phyloP scores from a whole-genome alignment of 2,797 vertebrate genomes.

The Syncerus caffer region DNA sequence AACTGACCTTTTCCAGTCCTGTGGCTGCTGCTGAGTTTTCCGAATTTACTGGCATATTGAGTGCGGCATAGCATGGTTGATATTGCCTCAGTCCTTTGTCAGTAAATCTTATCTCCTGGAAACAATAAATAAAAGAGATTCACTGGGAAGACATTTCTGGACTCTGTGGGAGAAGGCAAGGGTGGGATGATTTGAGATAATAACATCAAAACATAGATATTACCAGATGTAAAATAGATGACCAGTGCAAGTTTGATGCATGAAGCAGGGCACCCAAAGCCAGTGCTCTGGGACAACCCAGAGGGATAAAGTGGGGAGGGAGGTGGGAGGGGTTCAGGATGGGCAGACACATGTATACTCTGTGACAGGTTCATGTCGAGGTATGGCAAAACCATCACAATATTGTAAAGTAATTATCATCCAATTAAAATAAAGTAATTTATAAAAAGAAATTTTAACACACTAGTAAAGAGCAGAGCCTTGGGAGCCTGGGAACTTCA shows the following conservation, averaged over 20 bases:
- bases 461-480: background rate
- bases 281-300: background rate
- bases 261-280: background rate
- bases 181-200: background rate
- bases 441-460: background rate
- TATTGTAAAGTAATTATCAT: background rate
- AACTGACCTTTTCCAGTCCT: no score
- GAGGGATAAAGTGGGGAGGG: background rate
- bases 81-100: background rate
- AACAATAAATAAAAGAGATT: background rate
- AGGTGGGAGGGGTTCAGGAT: background rate
- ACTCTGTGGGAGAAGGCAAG: background rate
- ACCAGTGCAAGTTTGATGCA: background rate
- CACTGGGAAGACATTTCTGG: background rate
- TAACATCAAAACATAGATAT: background rate
- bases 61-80: background rate
- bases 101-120: background rate
- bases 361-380: background rate
- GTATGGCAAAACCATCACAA: background rate
- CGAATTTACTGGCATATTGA: no score
- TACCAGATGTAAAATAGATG: background rate
- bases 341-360: background rate
- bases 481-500: background rate
- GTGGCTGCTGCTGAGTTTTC: no score
- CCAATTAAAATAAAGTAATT: background rate